Evolutionary conservation across 1,140 invertebrate genomes (phyloP).

Genomic region (Pseudomyrmex flavicornis): DNA sequence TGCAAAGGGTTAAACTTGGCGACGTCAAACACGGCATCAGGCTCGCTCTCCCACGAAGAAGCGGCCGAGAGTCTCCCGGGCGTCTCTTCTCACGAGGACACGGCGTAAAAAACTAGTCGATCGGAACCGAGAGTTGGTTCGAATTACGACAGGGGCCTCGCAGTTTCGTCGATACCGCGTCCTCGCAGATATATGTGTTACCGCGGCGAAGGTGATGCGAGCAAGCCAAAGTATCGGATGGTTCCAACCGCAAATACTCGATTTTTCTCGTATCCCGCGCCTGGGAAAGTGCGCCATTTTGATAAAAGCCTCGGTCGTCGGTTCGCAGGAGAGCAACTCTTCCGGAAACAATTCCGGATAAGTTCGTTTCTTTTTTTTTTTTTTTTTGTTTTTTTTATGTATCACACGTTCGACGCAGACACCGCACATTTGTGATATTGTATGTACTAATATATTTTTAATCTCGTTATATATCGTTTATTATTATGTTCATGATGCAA

Average conservation of each 20-base stretch:
- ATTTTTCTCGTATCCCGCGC: conserved; percentile 21
- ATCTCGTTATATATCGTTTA: not conserved
- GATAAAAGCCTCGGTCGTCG: conserved; percentile 24
- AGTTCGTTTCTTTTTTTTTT: not conserved
- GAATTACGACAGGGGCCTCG: conserved; percentile 28
- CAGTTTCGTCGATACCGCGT: not conserved
- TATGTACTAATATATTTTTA: not conserved
- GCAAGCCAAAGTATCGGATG: conserved; percentile 40
- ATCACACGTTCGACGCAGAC: not conserved
- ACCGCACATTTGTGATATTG: not conserved
- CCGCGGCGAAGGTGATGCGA: conserved; percentile 18
- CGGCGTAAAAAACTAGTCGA: conserved; percentile 34
- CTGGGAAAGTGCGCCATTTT: conserved; percentile 41
- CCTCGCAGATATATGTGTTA: conserved; percentile 1
- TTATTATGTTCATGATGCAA: not conserved
- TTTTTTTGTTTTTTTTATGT: too few species aligned
- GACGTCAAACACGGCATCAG: not conserved
- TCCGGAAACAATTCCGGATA: conserved; percentile 34
- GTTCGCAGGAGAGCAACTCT: not conserved
- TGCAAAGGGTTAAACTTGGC: conserved; percentile 47
- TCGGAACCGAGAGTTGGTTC: conserved; percentile 42
- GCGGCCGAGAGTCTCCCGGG: conserved; percentile 3
- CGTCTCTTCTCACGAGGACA: conserved; percentile 39
- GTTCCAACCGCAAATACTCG: conserved; percentile 35
- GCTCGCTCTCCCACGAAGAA: conserved; percentile 47